Evolutionary conservation across 1,140 invertebrate species (phyloP).

Genomic region (Drosophila elegans): DNA sequence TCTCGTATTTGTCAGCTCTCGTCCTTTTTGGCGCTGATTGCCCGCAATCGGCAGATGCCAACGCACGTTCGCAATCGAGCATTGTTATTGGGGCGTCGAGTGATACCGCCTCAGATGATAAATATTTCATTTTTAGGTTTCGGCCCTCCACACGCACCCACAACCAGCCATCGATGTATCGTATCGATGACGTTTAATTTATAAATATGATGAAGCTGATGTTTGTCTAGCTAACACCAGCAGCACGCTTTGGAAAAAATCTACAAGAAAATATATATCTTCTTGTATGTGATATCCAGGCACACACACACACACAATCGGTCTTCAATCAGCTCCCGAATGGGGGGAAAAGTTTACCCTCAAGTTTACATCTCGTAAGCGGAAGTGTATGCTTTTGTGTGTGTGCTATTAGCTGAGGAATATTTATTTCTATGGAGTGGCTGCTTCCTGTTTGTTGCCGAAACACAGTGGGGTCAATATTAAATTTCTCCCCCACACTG

Average conservation of each 20-base stretch:
- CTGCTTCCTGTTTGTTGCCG: constrained; percentile 54
- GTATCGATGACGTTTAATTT: constrained; percentile 80
- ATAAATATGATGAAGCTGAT: constrained; percentile 77
- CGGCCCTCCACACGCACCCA: constrained; percentile 26
- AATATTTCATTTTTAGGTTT: constrained; percentile 69
- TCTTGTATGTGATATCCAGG: not conserved
- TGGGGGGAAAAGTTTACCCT: constrained; percentile 35
- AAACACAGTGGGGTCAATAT: constrained; percentile 28
- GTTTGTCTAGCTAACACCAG: constrained; percentile 29
- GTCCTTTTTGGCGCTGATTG: constrained; percentile 58
- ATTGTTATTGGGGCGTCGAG: constrained; percentile 45
- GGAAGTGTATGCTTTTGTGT: constrained; percentile 71
- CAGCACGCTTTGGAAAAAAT: constrained; percentile 1
- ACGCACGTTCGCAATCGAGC: constrained; percentile 64
- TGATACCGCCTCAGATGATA: constrained; percentile 59
- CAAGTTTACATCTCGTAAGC: constrained; percentile 58
- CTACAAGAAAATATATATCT: constrained; percentile 1
- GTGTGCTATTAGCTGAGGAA: constrained; percentile 64
- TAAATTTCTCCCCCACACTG: constrained; percentile 11
- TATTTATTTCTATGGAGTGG: constrained; percentile 64
- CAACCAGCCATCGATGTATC: not conserved
- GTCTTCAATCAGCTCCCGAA: constrained; percentile 60
- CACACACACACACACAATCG: constrained; percentile 31
- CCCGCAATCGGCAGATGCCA: constrained; percentile 69
- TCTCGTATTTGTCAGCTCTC: constrained; percentile 59